Base-by-base conservation (phyloP, 2,888 invertebrate species). In the Agonopterix heracliana region DNA sequence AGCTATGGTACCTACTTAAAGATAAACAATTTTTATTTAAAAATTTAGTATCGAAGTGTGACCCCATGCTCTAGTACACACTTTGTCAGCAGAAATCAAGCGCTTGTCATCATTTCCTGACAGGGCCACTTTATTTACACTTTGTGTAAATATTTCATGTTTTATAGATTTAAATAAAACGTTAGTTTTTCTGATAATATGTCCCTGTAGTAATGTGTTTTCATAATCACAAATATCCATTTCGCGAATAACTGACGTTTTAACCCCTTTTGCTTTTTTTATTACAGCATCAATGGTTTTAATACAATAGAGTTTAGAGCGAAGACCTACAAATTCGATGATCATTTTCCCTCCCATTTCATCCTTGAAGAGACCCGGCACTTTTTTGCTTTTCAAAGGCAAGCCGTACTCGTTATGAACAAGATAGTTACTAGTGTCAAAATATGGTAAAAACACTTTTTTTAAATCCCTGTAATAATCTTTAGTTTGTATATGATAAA, bases 341-440 rank as follows among this genome's bases (percentile, higher is more conserved):
- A 55, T 55, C 2, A 55, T 38, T 14, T 53, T 45, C 13, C 51
- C 53, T 17, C 50, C 49, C 49, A 55, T 42, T 43, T 55, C 55
- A 48, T 55, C 53, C 36, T 55, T 53, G 34, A 53, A 52, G n/a
- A n/a, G n/a, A n/a, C n/a, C n/a, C n/a, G n/a, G n/a, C n/a, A n/a
- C n/a, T n/a, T n/a, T n/a, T n/a, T 41, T 42, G 43, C 52, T 53
- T 9, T 34, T 35, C 45, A 10, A 11, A 12, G 50, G 51, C 12
- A 56, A 35, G 7, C 34, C 5, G 40, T 44, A 48, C 0, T 12
- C 35, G 45, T 56, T 53, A 36, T 54, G 26, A 7, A 2, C 0
- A 9, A 9, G 7, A 47, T 46, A 54, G 41, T 56, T 56, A 43
- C 49, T 52, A 9, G 56, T 56, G 47, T 56, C 56, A 34, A 44